Conservation (phyloP, 2,888 invertebrate species). For the Rotaria magnacalcarata region DNA sequence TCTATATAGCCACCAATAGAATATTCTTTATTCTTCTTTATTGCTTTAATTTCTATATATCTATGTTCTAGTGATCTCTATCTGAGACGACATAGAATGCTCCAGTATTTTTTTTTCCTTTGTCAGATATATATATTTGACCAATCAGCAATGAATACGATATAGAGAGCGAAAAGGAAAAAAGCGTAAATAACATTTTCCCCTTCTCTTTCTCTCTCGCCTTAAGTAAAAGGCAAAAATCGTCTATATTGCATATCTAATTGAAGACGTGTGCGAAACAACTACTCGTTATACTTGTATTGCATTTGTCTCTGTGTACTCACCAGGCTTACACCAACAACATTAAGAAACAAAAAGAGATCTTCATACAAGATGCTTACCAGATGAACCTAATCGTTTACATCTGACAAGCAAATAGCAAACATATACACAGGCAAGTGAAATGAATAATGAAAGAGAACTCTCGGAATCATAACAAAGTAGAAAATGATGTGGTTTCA, state of each 20-base stretch:
- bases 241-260: slow-evolving; percentile 26
- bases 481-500: not conserved
- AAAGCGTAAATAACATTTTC: not conserved
- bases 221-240: not conserved
- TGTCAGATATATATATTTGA: not conserved
- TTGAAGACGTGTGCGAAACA: slow-evolving; percentile 13
- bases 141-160: not conserved
- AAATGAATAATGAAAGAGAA: not conserved
- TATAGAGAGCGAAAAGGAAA: not conserved
- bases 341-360: not conserved
- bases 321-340: slow-evolving; percentile 1
- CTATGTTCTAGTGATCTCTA: not conserved
- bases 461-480: not conserved
- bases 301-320: slow-evolving; percentile 4
- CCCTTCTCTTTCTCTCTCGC: not conserved
- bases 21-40: not conserved
- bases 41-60: too few relatives aligned
- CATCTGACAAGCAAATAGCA: not conserved
- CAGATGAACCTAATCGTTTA: slow-evolving; percentile 31
- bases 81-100: not conserved
- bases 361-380: not conserved
- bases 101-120: not conserved
- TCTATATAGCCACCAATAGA: not conserved
- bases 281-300: slow-evolving; percentile 15
- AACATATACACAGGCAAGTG: slow-evolving; percentile 10